These are phyloP conservation scores for Noctua pronuba DNA, from an alignment of 2,888 invertebrate genomes.

Conservation along the genomic window DNA sequence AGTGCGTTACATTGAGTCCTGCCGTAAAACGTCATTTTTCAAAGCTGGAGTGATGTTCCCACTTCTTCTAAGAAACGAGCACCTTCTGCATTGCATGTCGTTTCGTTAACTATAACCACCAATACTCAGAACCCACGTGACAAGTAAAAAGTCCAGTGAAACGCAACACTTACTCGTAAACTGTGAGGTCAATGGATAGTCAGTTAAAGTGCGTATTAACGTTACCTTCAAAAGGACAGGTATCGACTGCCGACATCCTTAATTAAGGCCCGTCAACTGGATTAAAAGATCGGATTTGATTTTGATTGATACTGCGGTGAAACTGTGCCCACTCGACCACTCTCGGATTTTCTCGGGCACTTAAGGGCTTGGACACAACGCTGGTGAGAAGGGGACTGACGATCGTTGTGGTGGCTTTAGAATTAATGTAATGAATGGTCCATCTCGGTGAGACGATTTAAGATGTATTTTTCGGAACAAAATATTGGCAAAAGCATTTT, in stretches of 20 bases:
- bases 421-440: conserved; percentile 29
- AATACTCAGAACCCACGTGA: background rate
- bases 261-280: conserved; percentile 81
- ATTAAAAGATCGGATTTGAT: conserved; percentile 84
- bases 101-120: background rate
- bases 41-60: too few relatives aligned
- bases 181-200: conserved; percentile 49
- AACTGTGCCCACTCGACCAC: conserved; percentile 70
- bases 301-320: conserved; percentile 85
- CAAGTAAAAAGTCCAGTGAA: conserved; percentile 26
- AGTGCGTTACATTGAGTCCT: too few relatives aligned
- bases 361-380: conserved; percentile 51
- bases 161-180: conserved; percentile 41
- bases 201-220: conserved; percentile 63
- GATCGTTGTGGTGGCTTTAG: conserved; percentile 31
- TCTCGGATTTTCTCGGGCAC: conserved; percentile 63
- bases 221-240: conserved; percentile 60
- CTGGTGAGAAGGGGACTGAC: conserved; percentile 1
- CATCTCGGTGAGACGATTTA: background rate
- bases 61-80: background rate
- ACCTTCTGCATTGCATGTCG: too few relatives aligned
- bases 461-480: background rate
- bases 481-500: background rate
- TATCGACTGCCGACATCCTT: conserved; percentile 78
- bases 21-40: too few relatives aligned